Evolutionary conservation across 2,888 invertebrate species (phyloP), one percentile per base, ranked within the genome.

Genomic region (Rutpela maculata): DNA sequence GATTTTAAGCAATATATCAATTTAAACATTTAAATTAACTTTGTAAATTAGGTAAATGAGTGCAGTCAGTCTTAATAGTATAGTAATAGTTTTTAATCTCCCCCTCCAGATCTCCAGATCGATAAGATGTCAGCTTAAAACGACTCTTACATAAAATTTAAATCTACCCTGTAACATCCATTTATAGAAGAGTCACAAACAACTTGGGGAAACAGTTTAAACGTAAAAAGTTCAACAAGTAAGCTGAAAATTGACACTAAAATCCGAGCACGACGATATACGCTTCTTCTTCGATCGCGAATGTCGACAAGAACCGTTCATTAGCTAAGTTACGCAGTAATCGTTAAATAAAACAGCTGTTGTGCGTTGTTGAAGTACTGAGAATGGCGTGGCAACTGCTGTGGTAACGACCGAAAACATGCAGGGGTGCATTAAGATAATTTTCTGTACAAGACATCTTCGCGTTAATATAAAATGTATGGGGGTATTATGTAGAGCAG

Each of bases 321-420:
- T 84, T 83, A 82, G 82, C 81, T 79, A 82, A 84, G 81, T 83
- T 83, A 81, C 78, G 82, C 81, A 78, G 79, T 84, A 80, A 83
- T 80, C 83, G 81, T 84, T 82, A 83, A 84, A 83, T 83, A 84
- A 84, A 84, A 82, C 83, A 83, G 83, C 84, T 83, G 82, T 83
- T 81, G 81, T 82, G 81, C 82, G 81, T 84, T 82, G 82, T 83
- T 83, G 80, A 82, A 82, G 78, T 81, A 82, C 78, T 75, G 81
- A 77, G 80, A 81, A 84, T 82, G 80, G 81, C 81, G 84, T 83
- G 83, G 83, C 84, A 82, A 83, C 83, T 78, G 82, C 84, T 84
- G 72, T 17, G 72, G 18, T 63, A 72, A 72, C 55, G 72, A 63
- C 63, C 72, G 50, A 50, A 43, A 50, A 63, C 59, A 55, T 59